Evolutionary conservation across 2,888 invertebrate genomes (phyloP), one percentile per base, ranked within the genome.

Genomic region (Apeira syringaria): DNA sequence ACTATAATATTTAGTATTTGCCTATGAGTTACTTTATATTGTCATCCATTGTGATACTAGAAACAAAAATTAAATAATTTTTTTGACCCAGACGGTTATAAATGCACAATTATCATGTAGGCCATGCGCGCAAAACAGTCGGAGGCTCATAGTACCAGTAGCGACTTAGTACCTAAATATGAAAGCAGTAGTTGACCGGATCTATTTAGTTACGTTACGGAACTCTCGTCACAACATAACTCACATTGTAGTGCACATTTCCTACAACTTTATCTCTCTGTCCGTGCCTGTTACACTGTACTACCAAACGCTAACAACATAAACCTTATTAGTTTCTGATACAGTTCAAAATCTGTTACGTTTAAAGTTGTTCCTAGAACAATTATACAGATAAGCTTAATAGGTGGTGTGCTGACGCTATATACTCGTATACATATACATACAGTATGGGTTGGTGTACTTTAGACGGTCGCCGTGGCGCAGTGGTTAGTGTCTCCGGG

Each of bases 211-310:
- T 2, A 11, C 9, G 7, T 2, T 7, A 2, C 20, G 2, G 2
- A 20, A 20, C 7, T 20, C 2, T 3, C 5, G 6, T 20, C 20
- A 20, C 20, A 20, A 1, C 20, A 5, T 7, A 7, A 5, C 15
- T 15, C 2, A 15, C 15, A 15, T 15, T 15, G 15, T 17, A 27
- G 13, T 20, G 13, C 29, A 29, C 9, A 34, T 38, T 38, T 44
- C 44, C 44, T 38, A 29, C 27, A 33, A 38, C 25, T 32, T 25
- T 44, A 44, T 44, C 44, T 37, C 44, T 32, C 17, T 12, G 20
- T 30, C 11, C n/a, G 7, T 27, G n/a, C 26, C 11, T 18, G 12
- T 18, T 20, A 26, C 9, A 11, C 24, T 29, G 12, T 11, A 18
- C 11, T 13, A 9, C 3, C 7, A 24, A 4, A 24, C 24, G 7